phyloP scores from a whole-genome alignment of 2,797 vertebrate species.

The Saxicola maurus region DNA sequence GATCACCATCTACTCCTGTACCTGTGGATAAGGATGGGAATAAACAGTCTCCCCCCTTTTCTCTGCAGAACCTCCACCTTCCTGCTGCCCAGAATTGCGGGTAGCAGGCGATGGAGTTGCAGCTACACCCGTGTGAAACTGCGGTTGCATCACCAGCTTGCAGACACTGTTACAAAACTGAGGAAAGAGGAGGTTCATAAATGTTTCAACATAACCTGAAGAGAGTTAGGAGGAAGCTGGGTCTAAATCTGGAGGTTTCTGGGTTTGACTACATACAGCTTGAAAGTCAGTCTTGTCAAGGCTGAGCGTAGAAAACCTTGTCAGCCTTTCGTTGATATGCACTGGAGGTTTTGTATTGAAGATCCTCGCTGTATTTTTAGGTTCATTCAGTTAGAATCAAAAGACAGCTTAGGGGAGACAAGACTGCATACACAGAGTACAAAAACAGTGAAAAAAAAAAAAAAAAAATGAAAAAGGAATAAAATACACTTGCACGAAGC shows the following conservation, averaged over 20 bases:
- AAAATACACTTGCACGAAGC: not conserved
- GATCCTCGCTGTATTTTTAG: not conserved
- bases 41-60: not conserved
- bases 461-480: not conserved
- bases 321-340: not conserved
- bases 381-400: constrained; percentile 27
- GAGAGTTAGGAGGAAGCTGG: not conserved
- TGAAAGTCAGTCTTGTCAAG: not conserved
- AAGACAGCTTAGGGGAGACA: constrained; percentile 36
- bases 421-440: not conserved
- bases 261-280: not conserved
- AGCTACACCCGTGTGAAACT: not conserved
- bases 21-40: not conserved
- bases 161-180: constrained; percentile 51
- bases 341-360: constrained; percentile 11
- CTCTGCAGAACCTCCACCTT: constrained; percentile 2
- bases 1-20: constrained; percentile 4
- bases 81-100: not conserved
- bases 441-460: not conserved
- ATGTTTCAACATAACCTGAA: constrained; percentile 56
- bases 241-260: constrained; percentile 32
- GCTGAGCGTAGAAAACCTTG: not conserved
- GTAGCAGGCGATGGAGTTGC: not conserved
- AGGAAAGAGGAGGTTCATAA: constrained; percentile 19
- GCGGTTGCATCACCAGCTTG: constrained; percentile 19